A percentile compares a stretch with the other conserved stretches of the same genome.
phyloP scores from a whole-genome alignment of 2,113 vertebrate species.

The Rhinogobius similis region DNA sequence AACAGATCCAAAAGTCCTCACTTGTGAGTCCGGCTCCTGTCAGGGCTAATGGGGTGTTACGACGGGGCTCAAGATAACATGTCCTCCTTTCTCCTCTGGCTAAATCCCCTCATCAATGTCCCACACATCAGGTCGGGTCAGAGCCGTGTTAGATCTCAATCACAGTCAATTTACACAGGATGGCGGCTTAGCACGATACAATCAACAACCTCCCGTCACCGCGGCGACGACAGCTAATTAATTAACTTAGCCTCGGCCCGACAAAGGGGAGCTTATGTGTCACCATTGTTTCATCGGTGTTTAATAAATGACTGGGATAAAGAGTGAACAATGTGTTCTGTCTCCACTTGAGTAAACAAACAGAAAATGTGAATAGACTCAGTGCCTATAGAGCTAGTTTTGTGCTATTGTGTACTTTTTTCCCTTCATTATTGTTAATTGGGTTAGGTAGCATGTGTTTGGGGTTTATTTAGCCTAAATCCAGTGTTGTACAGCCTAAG shows the following conservation, averaged over 20 bases:
- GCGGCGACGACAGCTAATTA: constrained; percentile 66
- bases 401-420: not conserved
- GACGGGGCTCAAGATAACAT: constrained; percentile 63
- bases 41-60: constrained; percentile 46
- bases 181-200: constrained; percentile 69
- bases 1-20: not conserved
- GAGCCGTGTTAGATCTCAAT: constrained; percentile 76
- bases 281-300: constrained; percentile 63
- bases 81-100: constrained; percentile 57
- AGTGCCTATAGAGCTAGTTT: constrained; percentile 10
- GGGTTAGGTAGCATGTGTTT: not conserved
- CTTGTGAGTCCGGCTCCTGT: constrained; percentile 23
- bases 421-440: not conserved
- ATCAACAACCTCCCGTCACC: constrained; percentile 72
- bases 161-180: constrained; percentile 76
- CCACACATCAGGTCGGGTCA: constrained; percentile 66
- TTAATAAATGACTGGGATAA: constrained; percentile 55
- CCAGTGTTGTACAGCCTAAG: too few species aligned
- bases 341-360: constrained; percentile 16
- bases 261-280: constrained; percentile 65
- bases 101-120: constrained; percentile 70
- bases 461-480: too few species aligned
- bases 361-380: constrained; percentile 23
- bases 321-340: constrained; percentile 24
- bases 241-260: constrained; percentile 60